phyloP scores from a whole-genome alignment of 2,113 vertebrate genomes.

The Ophthalmolycus amberensis region DNA sequence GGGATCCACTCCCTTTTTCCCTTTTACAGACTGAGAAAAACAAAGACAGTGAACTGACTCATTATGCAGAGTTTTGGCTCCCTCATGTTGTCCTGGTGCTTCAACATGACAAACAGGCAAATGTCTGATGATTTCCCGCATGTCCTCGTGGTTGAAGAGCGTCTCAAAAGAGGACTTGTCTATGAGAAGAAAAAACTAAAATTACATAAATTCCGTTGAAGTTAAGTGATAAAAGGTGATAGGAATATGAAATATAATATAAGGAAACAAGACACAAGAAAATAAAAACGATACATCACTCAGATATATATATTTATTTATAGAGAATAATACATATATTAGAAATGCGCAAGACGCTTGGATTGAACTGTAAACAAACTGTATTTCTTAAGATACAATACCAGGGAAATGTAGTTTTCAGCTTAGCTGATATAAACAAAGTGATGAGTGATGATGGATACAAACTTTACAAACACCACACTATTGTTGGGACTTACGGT shows the following conservation, averaged over 20 bases:
- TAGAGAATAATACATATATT: background rate
- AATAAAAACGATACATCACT: background rate
- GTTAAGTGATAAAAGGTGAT: background rate
- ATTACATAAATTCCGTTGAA: background rate
- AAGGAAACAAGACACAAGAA: background rate
- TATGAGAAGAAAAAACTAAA: conserved; percentile 58
- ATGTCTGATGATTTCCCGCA: conserved; percentile 93
- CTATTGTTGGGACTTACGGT: conserved; percentile 85
- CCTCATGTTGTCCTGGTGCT: conserved; percentile 93
- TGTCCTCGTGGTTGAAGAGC: conserved; percentile 93
- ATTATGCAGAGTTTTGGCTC: conserved; percentile 87
- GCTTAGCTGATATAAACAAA: background rate
- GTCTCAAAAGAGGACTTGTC: conserved; percentile 94
- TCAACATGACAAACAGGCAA: conserved; percentile 94
- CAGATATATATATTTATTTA: background rate
- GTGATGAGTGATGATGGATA: background rate
- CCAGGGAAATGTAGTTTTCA: background rate
- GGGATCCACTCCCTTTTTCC: background rate
- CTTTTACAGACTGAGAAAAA: background rate
- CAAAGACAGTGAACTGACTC: conserved; percentile 80
- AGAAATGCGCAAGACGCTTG: background rate
- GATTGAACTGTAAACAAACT: background rate
- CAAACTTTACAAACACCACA: background rate
- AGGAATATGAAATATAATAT: background rate
- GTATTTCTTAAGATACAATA: background rate